A percentile compares a stretch with the other conserved stretches of the same genome.
Conservation (phyloP, 2,888 invertebrate species). For the Platycheirus albimanus region DNA sequence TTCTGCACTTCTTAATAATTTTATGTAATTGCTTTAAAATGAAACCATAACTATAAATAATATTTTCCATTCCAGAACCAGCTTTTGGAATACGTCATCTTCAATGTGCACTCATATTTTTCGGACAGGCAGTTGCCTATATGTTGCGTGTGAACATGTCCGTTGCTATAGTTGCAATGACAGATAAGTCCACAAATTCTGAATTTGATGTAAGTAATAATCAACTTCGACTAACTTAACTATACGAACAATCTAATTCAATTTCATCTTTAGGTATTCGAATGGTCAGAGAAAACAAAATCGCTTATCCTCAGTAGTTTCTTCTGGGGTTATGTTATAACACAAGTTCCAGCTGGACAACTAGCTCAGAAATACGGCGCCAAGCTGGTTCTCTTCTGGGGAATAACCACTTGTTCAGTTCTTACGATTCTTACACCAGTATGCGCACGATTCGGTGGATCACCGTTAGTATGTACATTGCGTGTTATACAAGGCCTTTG, state of each 20-base stretch:
- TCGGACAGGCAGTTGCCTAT: constrained; percentile 86
- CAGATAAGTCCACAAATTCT: constrained; percentile 82
- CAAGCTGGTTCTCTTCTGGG: constrained; percentile 84
- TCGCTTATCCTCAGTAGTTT: constrained; percentile 88
- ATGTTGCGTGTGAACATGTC: constrained; percentile 87
- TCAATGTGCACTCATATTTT: constrained; percentile 85
- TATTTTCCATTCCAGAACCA: constrained; percentile 76
- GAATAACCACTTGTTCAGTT: constrained; percentile 85
- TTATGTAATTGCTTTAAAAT: too few relatives aligned
- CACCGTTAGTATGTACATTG: constrained; percentile 84
- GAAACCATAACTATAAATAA: too few relatives aligned
- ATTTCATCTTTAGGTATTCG: constrained; percentile 2
- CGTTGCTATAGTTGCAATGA: constrained; percentile 90
- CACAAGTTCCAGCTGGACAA: constrained; percentile 86
- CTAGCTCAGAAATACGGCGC: constrained; percentile 89
- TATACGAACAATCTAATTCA: too few relatives aligned
- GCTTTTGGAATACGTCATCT: constrained; percentile 85
- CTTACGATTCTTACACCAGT: constrained; percentile 86
- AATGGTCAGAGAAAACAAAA: constrained; percentile 82
- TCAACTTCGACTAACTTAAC: too few relatives aligned
- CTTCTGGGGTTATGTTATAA: constrained; percentile 90
- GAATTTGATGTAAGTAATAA: constrained; percentile 78
- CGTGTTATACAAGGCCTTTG: constrained; percentile 87
- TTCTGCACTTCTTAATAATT: too few relatives aligned
- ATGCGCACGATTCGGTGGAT: constrained; percentile 86